Conservation (phyloP, 2,113 vertebrate species). For the Petaurus breviceps region DNA sequence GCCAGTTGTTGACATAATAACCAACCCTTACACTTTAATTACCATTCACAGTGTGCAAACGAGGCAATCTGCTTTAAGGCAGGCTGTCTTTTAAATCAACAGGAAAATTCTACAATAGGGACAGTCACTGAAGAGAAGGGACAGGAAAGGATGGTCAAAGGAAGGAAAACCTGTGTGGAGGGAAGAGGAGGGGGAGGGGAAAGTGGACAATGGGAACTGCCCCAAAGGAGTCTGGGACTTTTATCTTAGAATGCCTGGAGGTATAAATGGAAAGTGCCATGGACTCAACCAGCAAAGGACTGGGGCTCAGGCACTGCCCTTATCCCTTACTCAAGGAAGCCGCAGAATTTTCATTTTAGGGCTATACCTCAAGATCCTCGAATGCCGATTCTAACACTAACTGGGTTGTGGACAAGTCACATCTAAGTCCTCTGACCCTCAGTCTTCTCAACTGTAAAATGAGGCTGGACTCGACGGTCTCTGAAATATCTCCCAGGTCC, state of each 20-base stretch:
- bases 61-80: conserved; percentile 87
- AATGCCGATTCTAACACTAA: neutral
- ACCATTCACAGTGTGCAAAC: conserved; percentile 90
- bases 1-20: conserved; percentile 91
- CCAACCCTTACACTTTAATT: conserved; percentile 89
- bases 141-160: conserved; percentile 78
- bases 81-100: conserved; percentile 85
- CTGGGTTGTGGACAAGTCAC: neutral
- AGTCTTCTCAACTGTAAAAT: neutral
- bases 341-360: neutral
- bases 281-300: neutral
- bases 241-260: conserved; percentile 37
- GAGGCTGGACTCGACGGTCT: neutral
- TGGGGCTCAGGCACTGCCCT: neutral
- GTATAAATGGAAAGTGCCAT: neutral
- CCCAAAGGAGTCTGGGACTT: conserved; percentile 70
- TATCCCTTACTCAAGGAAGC: neutral
- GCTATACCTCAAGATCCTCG: neutral
- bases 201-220: conserved; percentile 59
- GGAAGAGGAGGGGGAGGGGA: conserved; percentile 65
- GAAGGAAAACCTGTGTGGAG: conserved; percentile 78
- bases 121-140: conserved; percentile 63
- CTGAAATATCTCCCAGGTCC: neutral
- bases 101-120: conserved; percentile 83
- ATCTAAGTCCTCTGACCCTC: neutral